These are phyloP conservation scores for Cephus rjabovi DNA, from an alignment of 2,888 invertebrate genomes.

Conservation along the genomic window DNA sequence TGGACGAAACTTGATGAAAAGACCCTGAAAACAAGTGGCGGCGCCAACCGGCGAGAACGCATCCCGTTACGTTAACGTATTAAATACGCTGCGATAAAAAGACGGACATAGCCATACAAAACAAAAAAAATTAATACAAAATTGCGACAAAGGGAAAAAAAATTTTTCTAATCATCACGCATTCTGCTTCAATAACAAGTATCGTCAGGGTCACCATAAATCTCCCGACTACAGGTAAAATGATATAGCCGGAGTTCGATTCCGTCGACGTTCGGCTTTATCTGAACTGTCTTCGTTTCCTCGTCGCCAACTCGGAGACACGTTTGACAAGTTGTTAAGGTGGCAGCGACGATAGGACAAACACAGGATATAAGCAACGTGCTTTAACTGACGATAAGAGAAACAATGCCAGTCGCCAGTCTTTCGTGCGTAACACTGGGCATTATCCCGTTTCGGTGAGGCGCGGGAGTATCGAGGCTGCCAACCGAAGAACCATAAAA, in stretches of 20 bases:
- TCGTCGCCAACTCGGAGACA: background rate
- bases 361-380: constrained; percentile 41
- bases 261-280: background rate
- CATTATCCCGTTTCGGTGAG: too few relatives aligned
- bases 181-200: background rate
- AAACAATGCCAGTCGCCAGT: constrained; percentile 27
- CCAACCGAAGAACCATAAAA: background rate
- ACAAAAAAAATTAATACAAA: too few relatives aligned
- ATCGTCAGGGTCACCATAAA: background rate
- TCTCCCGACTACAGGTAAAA: background rate
- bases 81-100: background rate
- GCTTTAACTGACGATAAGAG: constrained; percentile 39
- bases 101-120: too few relatives aligned
- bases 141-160: background rate
- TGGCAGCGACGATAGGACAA: constrained; percentile 16
- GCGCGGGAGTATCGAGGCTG: background rate
- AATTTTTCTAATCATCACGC: background rate
- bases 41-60: too few relatives aligned
- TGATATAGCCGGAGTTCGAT: background rate
- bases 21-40: background rate
- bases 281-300: background rate
- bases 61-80: background rate
- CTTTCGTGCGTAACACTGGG: background rate
- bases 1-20: background rate
- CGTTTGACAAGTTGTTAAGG: background rate